Conservation (phyloP, 2,113 vertebrate genomes). For the Saccopteryx leptura region DNA sequence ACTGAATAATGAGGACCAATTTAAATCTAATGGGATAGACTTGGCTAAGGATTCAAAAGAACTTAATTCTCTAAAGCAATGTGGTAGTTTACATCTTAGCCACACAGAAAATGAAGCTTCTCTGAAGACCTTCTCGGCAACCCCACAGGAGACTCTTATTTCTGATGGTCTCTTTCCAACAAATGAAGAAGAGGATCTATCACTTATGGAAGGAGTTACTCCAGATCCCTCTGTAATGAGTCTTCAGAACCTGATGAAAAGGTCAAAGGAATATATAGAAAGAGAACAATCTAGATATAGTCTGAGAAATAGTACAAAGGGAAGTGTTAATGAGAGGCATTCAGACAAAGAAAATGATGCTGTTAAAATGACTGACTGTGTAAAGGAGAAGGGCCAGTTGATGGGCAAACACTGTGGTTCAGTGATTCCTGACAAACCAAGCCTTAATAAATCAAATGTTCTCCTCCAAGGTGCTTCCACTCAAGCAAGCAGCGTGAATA, state of each 20-base stretch:
- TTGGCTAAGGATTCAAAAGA: constrained; percentile 65
- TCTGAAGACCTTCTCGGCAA: constrained; percentile 59
- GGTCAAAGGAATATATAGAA: constrained; percentile 93
- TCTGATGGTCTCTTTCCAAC: constrained; percentile 69
- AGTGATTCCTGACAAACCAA: constrained; percentile 86
- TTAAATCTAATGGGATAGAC: constrained; percentile 45
- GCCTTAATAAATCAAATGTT: constrained; percentile 87
- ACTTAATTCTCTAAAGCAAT: constrained; percentile 60
- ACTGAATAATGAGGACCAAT: constrained; percentile 36
- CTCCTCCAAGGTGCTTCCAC: constrained; percentile 87
- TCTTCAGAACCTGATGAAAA: constrained; percentile 95
- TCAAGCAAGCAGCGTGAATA: constrained; percentile 68
- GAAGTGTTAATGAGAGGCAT: constrained; percentile 84
- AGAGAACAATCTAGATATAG: constrained; percentile 90
- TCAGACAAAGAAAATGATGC: constrained; percentile 92
- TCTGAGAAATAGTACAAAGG: constrained; percentile 83
- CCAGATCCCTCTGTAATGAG: constrained; percentile 89
- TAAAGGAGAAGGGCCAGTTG: constrained; percentile 84
- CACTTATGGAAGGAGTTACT: constrained; percentile 76
- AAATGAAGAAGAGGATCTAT: constrained; percentile 61
- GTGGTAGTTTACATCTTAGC: constrained; percentile 40
- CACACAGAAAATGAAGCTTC: background rate
- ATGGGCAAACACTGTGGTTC: constrained; percentile 84
- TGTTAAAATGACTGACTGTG: constrained; percentile 76
- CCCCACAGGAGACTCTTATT: accelerated